Conservation (phyloP, 2,113 vertebrate genomes). For the Albula goreensis region DNA sequence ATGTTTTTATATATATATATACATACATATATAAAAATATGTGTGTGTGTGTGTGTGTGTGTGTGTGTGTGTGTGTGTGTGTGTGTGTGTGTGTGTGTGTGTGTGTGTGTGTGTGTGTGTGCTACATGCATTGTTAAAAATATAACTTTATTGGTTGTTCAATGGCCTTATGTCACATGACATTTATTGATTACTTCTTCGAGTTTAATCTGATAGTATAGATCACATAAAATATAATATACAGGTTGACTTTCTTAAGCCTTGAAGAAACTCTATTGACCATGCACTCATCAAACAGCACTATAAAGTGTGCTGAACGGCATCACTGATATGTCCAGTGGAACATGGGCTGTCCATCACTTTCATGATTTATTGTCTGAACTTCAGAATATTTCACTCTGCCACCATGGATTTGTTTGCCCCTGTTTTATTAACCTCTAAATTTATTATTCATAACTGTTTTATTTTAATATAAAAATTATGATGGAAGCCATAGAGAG, state of each 20-base stretch:
- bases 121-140: not conserved
- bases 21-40: too few species aligned
- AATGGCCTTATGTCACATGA: not conserved
- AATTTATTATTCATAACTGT: conserved; percentile 29
- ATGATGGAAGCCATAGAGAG: not conserved
- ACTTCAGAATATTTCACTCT: conserved; percentile 1
- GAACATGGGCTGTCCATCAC: conserved; percentile 31
- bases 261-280: not conserved
- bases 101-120: not conserved
- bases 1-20: too few species aligned
- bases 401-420: conserved; percentile 1
- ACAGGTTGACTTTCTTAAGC: not conserved
- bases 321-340: conserved; percentile 16
- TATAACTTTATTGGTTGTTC: not conserved
- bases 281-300: not conserved
- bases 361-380: not conserved
- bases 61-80: too few species aligned
- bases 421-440: conserved; percentile 21
- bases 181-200: conserved; percentile 33
- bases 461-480: conserved; percentile 10
- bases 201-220: conserved; percentile 5
- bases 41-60: too few species aligned
- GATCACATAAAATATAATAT: conserved; percentile 11
- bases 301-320: not conserved
- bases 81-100: too few species aligned